phyloP scores from a whole-genome alignment of 2,888 invertebrate species.

The Lamellibrachia satsuma region DNA sequence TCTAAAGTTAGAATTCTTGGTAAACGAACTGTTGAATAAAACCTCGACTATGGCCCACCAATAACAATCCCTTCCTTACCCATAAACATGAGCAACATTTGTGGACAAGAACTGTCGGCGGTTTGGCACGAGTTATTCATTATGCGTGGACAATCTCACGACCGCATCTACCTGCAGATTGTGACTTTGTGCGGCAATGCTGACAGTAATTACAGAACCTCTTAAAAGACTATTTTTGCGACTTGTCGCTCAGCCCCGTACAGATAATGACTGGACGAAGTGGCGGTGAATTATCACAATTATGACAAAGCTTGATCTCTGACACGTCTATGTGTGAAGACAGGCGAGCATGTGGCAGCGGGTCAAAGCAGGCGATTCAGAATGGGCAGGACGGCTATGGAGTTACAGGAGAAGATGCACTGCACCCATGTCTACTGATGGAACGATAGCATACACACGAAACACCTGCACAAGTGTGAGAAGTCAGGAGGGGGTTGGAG shows the following conservation, averaged over 20 bases:
- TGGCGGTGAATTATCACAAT: neutral
- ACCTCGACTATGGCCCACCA: neutral
- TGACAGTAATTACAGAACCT: neutral
- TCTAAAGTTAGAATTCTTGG: neutral
- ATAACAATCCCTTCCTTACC: neutral
- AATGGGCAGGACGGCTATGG: neutral
- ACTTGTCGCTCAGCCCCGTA: neutral
- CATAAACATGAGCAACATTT: neutral
- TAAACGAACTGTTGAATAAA: neutral
- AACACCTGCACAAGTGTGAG: neutral
- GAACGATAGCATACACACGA: neutral
- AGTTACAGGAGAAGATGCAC: neutral
- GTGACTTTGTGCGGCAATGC: neutral
- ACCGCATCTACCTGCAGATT: neutral
- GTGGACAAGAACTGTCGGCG: neutral
- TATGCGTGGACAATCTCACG: neutral
- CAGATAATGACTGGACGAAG: neutral
- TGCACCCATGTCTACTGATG: neutral
- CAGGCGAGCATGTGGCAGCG: neutral
- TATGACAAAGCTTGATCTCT: neutral
- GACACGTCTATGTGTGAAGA: conserved; percentile 17
- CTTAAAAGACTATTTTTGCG: conserved; percentile 10
- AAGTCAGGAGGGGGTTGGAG: neutral
- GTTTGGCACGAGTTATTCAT: neutral
- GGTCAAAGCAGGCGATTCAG: conserved; percentile 6